These are phyloP conservation scores for Sepiola atlantica DNA, from an alignment of 2,888 invertebrate genomes.

Conservation along the genomic window DNA sequence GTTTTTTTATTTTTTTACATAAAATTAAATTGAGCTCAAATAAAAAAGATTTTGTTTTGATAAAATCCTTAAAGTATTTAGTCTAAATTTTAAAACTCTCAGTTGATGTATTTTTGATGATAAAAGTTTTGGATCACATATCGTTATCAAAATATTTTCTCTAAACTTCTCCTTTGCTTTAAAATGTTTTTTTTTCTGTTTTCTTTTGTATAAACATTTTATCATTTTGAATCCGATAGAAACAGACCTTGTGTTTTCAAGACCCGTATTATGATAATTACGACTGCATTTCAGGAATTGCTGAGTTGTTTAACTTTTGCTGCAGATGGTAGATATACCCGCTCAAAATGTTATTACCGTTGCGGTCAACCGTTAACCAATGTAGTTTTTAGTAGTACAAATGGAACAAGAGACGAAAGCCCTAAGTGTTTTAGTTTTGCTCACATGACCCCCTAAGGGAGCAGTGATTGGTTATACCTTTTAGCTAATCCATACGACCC, in stretches of 20 bases:
- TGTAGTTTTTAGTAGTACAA: too few relatives aligned
- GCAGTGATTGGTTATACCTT: too few relatives aligned
- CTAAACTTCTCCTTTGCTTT: neutral
- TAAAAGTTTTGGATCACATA: neutral
- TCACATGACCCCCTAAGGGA: too few relatives aligned
- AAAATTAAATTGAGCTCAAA: too few relatives aligned
- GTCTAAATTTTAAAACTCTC: neutral
- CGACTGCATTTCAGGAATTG: neutral
- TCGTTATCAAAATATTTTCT: neutral
- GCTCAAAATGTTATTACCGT: too few relatives aligned
- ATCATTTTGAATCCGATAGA: neutral
- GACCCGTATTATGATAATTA: neutral
- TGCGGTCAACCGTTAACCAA: too few relatives aligned
- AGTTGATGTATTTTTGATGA: neutral
- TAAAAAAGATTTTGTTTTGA: neutral
- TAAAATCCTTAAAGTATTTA: neutral
- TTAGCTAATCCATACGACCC: too few relatives aligned
- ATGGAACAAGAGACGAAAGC: too few relatives aligned
- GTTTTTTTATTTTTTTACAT: too few relatives aligned
- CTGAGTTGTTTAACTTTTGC: neutral
- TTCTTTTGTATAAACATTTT: neutral
- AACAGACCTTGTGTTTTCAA: neutral
- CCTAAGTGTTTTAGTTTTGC: too few relatives aligned
- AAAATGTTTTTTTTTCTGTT: neutral
- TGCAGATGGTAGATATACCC: too few relatives aligned